Conservation (phyloP, 2,888 invertebrate genomes). For the Pycnomerus fuliginosus region DNA sequence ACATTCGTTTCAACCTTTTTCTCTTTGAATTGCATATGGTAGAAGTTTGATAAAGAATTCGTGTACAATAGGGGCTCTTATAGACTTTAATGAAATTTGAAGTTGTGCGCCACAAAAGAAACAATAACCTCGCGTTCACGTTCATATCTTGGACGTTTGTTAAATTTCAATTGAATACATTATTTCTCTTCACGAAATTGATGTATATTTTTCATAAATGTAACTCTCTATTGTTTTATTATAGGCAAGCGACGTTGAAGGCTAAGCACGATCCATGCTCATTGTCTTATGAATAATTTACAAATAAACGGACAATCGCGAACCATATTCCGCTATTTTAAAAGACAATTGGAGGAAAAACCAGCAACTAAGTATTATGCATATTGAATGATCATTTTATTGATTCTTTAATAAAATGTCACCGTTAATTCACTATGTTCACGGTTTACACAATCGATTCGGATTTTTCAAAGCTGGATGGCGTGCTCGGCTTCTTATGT, state of each 20-base stretch:
- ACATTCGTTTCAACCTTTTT: no score
- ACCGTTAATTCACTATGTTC: no score
- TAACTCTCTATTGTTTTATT: constrained; percentile 38
- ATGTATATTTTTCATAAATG: constrained; percentile 39
- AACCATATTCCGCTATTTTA: constrained; percentile 21
- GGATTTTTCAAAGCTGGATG: no score
- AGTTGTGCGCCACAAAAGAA: constrained; percentile 10
- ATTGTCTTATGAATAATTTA: constrained; percentile 36
- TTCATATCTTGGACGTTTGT: constrained; percentile 28
- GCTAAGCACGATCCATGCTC: constrained; percentile 31
- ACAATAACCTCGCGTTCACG: constrained; percentile 28
- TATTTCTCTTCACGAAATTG: constrained; percentile 38
- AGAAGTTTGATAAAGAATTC: no score
- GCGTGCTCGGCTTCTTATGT: no score
- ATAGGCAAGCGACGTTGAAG: constrained; percentile 29
- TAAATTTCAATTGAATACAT: constrained; percentile 36
- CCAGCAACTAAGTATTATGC: no score
- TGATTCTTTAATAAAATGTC: no score
- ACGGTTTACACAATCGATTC: no score
- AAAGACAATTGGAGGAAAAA: no score
- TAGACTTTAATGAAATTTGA: constrained; percentile 7
- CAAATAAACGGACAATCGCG: constrained; percentile 30
- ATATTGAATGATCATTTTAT: no score
- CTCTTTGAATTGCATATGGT: no score
- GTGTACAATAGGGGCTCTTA: constrained; percentile 1